These are phyloP conservation scores for Luffia ferchaultella DNA, from an alignment of 2,888 invertebrate species.

Conservation along the genomic window DNA sequence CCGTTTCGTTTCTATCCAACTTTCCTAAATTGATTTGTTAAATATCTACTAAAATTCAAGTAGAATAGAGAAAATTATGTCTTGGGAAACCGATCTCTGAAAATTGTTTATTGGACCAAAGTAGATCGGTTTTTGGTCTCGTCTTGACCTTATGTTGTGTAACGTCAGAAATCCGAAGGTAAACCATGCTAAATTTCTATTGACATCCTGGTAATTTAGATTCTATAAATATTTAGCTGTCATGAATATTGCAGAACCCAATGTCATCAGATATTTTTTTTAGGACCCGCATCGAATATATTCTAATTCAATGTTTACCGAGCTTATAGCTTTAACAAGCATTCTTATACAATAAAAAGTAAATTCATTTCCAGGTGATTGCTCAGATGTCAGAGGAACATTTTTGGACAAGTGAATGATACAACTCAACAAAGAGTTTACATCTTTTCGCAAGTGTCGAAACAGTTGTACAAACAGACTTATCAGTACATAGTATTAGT, in stretches of 20 bases:
- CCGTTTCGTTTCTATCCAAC: slow-evolving; percentile 42
- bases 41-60: background rate
- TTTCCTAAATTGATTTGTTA: slow-evolving; percentile 16
- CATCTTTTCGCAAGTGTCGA: too few relatives aligned
- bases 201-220: slow-evolving; percentile 2
- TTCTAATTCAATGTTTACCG: too few relatives aligned
- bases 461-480: slow-evolving; percentile 28
- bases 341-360: too few relatives aligned
- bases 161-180: slow-evolving; percentile 40
- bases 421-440: too few relatives aligned
- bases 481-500: background rate
- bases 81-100: slow-evolving; percentile 12
- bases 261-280: background rate
- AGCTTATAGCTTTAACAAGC: too few relatives aligned
- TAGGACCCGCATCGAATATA: too few relatives aligned
- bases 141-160: slow-evolving; percentile 64
- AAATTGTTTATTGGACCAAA: slow-evolving; percentile 15
- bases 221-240: background rate
- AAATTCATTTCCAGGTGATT: too few relatives aligned
- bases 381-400: too few relatives aligned
- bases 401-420: too few relatives aligned
- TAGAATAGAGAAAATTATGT: slow-evolving; percentile 11
- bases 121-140: slow-evolving; percentile 26
- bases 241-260: background rate
- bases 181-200: slow-evolving; percentile 45